phyloP scores from a whole-genome alignment of 2,888 invertebrate species.

The Sycophila texana region DNA sequence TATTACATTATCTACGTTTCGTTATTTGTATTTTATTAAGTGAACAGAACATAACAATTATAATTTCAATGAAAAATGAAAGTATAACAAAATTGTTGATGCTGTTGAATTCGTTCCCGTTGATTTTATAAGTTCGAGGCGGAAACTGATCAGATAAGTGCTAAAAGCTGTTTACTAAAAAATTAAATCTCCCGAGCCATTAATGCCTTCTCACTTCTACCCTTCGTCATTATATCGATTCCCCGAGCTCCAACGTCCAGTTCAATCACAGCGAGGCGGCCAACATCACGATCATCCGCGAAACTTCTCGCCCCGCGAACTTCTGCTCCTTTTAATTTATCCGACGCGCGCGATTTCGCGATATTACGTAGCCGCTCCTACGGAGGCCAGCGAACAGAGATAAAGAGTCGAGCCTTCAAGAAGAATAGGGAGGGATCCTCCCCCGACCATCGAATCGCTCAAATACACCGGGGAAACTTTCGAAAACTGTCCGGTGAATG shows the following conservation, averaged over 20 bases:
- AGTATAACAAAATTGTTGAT: too few species aligned
- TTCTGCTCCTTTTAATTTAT: slow-evolving; percentile 29
- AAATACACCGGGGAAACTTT: slow-evolving; percentile 33
- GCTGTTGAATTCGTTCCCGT: too few species aligned
- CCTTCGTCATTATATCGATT: slow-evolving; percentile 33
- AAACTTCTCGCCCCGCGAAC: slow-evolving; percentile 11
- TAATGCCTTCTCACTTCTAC: neutral
- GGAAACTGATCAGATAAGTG: neutral
- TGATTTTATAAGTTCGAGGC: too few species aligned
- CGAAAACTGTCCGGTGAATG: slow-evolving; percentile 51
- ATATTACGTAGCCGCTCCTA: slow-evolving; percentile 28
- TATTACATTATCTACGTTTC: too few species aligned
- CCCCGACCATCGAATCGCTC: slow-evolving; percentile 3
- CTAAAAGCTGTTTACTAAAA: slow-evolving; percentile 37
- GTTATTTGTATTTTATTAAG: too few species aligned
- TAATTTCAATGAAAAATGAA: too few species aligned
- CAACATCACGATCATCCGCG: neutral
- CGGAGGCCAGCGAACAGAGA: neutral
- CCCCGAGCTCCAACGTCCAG: neutral
- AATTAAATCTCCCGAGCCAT: slow-evolving; percentile 41
- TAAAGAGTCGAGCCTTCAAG: neutral
- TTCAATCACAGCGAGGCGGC: slow-evolving; percentile 32
- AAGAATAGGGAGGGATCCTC: neutral
- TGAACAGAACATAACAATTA: too few species aligned
- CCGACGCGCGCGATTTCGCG: slow-evolving; percentile 18